These are phyloP conservation scores for Drosophila nannoptera DNA, from an alignment of 1,140 invertebrate genomes.

Conservation along the genomic window DNA sequence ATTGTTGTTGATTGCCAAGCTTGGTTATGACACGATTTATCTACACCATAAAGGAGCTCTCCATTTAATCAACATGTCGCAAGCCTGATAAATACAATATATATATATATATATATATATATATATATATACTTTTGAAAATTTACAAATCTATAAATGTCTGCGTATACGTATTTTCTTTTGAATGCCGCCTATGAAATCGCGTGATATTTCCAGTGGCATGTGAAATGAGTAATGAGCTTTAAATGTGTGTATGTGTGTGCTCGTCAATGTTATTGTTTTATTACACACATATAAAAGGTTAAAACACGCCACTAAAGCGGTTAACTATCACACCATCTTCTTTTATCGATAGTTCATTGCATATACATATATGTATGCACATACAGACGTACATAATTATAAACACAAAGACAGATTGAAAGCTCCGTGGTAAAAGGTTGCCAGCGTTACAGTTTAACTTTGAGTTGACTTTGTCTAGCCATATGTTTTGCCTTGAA, in stretches of 20 bases:
- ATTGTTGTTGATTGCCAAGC: background rate
- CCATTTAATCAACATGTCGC: conserved; percentile 25
- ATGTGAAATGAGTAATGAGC: conserved; percentile 38
- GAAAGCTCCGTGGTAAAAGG: conserved; percentile 33
- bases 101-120: background rate
- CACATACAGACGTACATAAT: background rate
- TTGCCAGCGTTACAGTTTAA: conserved; percentile 5
- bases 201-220: conserved; percentile 53
- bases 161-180: background rate
- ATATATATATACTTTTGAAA: conserved; percentile 8
- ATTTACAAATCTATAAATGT: conserved; percentile 35
- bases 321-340: conserved; percentile 44
- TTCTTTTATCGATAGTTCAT: conserved; percentile 38
- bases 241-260: conserved; percentile 12
- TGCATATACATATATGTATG: conserved; percentile 3
- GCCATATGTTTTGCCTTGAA: conserved; percentile 37
- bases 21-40: conserved; percentile 15
- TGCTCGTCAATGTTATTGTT: conserved; percentile 43
- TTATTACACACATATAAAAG: conserved; percentile 38
- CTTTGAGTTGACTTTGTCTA: background rate
- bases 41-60: conserved; percentile 4
- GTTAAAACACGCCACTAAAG: conserved; percentile 61
- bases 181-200: conserved; percentile 24
- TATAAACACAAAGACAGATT: background rate
- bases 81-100: conserved; percentile 25